phyloP scores from a whole-genome alignment of 2,888 invertebrate genomes.

The Tenthredo notha region DNA sequence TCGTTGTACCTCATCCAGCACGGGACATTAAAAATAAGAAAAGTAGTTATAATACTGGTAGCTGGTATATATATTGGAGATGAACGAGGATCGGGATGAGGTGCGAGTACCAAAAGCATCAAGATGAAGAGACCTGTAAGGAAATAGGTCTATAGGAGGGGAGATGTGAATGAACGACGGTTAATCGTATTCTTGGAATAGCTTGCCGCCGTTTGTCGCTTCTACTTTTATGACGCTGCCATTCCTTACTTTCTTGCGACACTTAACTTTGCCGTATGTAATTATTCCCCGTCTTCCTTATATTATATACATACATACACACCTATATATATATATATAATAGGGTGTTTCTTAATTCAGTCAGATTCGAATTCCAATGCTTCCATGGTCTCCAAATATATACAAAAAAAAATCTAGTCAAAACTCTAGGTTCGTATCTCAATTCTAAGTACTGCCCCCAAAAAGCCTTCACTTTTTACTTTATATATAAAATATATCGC shows the following conservation, averaged over 20 bases:
- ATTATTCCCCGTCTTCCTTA: not conserved
- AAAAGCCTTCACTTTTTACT: too few species aligned
- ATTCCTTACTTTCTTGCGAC: constrained; percentile 43
- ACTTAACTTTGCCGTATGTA: constrained; percentile 26
- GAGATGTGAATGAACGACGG: constrained; percentile 54
- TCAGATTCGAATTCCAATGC: too few species aligned
- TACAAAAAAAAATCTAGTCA: too few species aligned
- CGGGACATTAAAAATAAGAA: not conserved
- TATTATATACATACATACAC: too few species aligned
- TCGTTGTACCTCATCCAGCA: not conserved
- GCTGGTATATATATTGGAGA: constrained; percentile 18
- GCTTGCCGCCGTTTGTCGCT: constrained; percentile 41
- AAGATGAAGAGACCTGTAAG: not conserved
- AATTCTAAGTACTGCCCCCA: too few species aligned
- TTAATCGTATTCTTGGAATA: constrained; percentile 54
- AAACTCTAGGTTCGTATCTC: too few species aligned
- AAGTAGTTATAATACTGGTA: not conserved
- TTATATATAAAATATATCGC: too few species aligned
- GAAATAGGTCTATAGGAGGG: constrained; percentile 6
- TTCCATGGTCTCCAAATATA: too few species aligned
- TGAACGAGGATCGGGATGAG: constrained; percentile 10
- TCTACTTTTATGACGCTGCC: constrained; percentile 36
- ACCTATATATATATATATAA: too few species aligned
- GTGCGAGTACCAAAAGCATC: constrained; percentile 1
- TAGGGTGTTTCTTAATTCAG: too few species aligned